A percentile compares a stretch with the other conserved stretches of the same genome.
These are phyloP conservation scores for Gavia stellata DNA, from an alignment of 2,113 vertebrate species.

Conservation along the genomic window DNA sequence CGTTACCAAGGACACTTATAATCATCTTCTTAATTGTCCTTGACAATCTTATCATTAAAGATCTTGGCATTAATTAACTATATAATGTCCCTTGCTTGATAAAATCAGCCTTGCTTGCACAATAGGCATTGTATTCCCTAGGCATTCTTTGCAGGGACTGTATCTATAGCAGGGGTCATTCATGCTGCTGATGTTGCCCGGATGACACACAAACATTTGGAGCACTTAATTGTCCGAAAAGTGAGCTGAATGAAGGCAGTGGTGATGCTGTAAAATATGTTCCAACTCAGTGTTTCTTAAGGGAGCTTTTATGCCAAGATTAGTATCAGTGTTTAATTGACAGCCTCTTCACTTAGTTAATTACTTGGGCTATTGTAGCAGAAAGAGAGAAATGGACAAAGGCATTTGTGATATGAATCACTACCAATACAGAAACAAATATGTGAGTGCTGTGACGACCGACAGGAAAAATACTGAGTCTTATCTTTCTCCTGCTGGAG, in stretches of 20 bases:
- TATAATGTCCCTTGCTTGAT: slow-evolving; percentile 61
- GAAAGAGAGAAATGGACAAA: slow-evolving; percentile 70
- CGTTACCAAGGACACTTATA: slow-evolving; percentile 83
- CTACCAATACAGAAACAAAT: slow-evolving; percentile 75
- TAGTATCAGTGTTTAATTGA: slow-evolving; percentile 86
- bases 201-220: slow-evolving; percentile 75
- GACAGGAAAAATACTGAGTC: slow-evolving; percentile 2
- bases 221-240: slow-evolving; percentile 77
- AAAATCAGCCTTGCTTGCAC: slow-evolving; percentile 67
- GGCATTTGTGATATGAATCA: slow-evolving; percentile 76
- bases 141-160: slow-evolving; percentile 65
- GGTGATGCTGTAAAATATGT: slow-evolving; percentile 71
- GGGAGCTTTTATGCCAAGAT: slow-evolving; percentile 79
- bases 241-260: slow-evolving; percentile 76
- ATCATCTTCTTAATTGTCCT: slow-evolving; percentile 81
- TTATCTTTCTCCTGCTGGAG: slow-evolving; percentile 35
- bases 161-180: slow-evolving; percentile 66
- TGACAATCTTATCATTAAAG: slow-evolving; percentile 77
- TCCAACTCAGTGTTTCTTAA: slow-evolving; percentile 71
- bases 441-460: slow-evolving; percentile 40
- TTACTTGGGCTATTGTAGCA: slow-evolving; percentile 72
- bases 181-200: slow-evolving; percentile 66
- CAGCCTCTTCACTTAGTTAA: slow-evolving; percentile 82
- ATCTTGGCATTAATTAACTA: slow-evolving; percentile 78
- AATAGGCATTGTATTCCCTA: slow-evolving; percentile 68